Percentiles rank a stretch among this genome's conserved stretches.
Evolutionary conservation across 2,797 vertebrate genomes (phyloP).

Genomic region (Cynopterus sphinx): DNA sequence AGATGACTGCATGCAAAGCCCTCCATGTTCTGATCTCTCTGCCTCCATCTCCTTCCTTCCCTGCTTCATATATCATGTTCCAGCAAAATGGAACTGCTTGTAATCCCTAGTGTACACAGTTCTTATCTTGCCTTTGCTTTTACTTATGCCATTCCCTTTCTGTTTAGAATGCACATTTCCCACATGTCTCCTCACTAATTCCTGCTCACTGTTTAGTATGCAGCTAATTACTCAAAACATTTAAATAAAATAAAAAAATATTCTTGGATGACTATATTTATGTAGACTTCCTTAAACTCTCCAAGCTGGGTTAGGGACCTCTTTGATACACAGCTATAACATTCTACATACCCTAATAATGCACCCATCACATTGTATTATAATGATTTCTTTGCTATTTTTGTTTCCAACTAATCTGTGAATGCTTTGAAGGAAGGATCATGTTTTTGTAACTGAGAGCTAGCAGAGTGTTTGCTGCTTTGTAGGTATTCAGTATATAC

Average conservation of each 20-base stretch:
- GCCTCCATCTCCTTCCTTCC: background rate
- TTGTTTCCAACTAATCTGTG: background rate
- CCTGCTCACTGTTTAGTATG: background rate
- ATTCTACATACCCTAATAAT: background rate
- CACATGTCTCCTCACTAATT: background rate
- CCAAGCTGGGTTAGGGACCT: background rate
- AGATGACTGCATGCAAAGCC: background rate
- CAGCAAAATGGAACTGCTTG: background rate
- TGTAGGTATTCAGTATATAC: background rate
- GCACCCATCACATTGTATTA: background rate
- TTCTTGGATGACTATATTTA: background rate
- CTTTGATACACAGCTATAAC: background rate
- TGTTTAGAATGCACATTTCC: background rate
- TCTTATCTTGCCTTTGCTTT: slow-evolving; percentile 4
- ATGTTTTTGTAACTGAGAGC: slow-evolving; percentile 38
- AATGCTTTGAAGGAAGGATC: background rate
- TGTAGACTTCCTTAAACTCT: background rate
- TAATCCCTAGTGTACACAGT: background rate
- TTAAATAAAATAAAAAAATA: background rate
- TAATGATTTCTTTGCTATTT: slow-evolving; percentile 19
- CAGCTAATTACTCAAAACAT: background rate
- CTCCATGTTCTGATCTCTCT: background rate
- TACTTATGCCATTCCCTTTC: background rate
- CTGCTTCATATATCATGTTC: background rate
- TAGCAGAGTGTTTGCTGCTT: background rate